Conservation (phyloP, 2,888 invertebrate species). For the Pseudoips prasinana region DNA sequence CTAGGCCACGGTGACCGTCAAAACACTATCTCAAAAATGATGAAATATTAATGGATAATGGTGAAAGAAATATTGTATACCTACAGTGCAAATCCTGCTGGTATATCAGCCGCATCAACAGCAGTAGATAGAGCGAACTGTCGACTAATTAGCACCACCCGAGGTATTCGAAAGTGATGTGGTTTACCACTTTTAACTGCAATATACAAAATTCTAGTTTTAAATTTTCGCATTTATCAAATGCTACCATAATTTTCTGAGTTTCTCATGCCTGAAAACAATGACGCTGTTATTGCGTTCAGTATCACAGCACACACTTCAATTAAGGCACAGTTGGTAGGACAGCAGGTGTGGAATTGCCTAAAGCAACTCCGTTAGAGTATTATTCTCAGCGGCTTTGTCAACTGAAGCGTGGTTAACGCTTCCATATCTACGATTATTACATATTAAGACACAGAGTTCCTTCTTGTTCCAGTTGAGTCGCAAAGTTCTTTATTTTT, state of each 20-base stretch:
- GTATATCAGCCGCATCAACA: constrained; percentile 59
- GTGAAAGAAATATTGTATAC: no score
- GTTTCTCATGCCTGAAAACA: neutral
- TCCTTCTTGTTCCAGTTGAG: no score
- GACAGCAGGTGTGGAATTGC: neutral
- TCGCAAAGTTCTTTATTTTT: no score
- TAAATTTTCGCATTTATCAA: neutral
- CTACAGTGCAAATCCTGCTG: constrained; percentile 64
- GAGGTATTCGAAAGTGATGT: constrained; percentile 66
- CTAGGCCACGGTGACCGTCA: no score
- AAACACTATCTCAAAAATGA: no score
- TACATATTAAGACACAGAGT: no score
- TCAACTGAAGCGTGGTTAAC: no score
- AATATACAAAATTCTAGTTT: constrained; percentile 4
- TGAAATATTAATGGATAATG: no score
- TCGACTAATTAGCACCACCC: constrained; percentile 59
- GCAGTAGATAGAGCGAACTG: constrained; percentile 63
- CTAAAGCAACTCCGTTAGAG: no score
- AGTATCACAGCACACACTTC: neutral
- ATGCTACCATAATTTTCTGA: neutral
- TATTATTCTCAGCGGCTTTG: no score
- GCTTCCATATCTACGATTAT: no score
- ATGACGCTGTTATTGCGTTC: neutral
- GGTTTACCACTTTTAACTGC: constrained; percentile 66
- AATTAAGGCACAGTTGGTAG: neutral